Evolutionary conservation across 2,797 vertebrate species (phyloP), one percentile per base, ranked within the genome.

Genomic region (Pantherophis alleghaniensis): DNA sequence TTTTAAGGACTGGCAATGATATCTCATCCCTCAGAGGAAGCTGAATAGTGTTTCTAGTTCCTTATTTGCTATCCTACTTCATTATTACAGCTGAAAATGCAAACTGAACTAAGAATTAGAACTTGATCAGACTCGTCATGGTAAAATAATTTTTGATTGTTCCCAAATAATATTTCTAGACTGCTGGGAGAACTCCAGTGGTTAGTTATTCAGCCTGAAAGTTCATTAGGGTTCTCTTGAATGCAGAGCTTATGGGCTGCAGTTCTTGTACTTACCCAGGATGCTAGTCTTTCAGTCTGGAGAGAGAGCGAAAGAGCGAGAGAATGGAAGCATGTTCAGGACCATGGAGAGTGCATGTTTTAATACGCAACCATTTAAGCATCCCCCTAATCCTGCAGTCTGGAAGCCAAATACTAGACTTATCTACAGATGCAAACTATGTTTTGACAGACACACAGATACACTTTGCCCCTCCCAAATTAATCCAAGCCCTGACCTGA

Each of bases 371-470:
- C 92, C 91, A 93, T 94, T 95, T 92, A 95, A 94, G 92, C 95
- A 94, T 88, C 3, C 22, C 94, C 24, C 7, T 97, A 97, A 97
- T 97, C 97, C 97, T 79, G 0, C 92, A 92, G 96, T 94, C 94
- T 93, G 94, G 95, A 96, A 96, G 97, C 96, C 96, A 97, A 97
- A 97, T 96, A 96, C 95, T 95, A 96, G 95, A 96, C 94, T 96
- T 96, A 97, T 96, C 96, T 96, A 95, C 96, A 96, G 96, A 96
- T 96, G 94, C 94, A 90, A 94, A 96, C 96, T 97, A 96, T 97
- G 96, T 97, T 92, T 97, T 96, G 95, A 93, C 89, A 91, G 14
- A 63, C 90, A 91, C 90, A 93, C 89, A 91, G 14, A 63, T 86
- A 91, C 90, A 63, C 59, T 86, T 66, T 5, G 37, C 89, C 60